Percentiles rank a stretch among this genome's conserved stretches.
Conservation (phyloP, 2,113 vertebrate genomes). For the rabbit (Oryctolagus cuniculus) region mOryCun1.1 NC_091447.1:31320501-31321000, state of each 20-base stretch:
- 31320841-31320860: not conserved
- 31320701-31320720: not conserved
- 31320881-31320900: not conserved
- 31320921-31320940: slow-evolving; percentile 4
- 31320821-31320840: not conserved
- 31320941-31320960: not conserved
- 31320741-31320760: not conserved
- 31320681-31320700: not conserved
- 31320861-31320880: not conserved
- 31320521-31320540: not conserved
- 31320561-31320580: not conserved
- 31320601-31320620: not conserved
- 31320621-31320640: not conserved
- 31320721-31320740: not conserved
- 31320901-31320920: not conserved
- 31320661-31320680: not conserved
- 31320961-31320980: slow-evolving; percentile 37
- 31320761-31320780: slow-evolving; percentile 15
- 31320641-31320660: not conserved
- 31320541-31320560: not conserved
- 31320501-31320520: not conserved
- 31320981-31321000: slow-evolving; percentile 36
- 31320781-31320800: not conserved
- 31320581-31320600: not conserved
- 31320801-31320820: not conserved